phyloP scores from a whole-genome alignment of 2,113 vertebrate species.

The Cyanoliseus patagonus region DNA sequence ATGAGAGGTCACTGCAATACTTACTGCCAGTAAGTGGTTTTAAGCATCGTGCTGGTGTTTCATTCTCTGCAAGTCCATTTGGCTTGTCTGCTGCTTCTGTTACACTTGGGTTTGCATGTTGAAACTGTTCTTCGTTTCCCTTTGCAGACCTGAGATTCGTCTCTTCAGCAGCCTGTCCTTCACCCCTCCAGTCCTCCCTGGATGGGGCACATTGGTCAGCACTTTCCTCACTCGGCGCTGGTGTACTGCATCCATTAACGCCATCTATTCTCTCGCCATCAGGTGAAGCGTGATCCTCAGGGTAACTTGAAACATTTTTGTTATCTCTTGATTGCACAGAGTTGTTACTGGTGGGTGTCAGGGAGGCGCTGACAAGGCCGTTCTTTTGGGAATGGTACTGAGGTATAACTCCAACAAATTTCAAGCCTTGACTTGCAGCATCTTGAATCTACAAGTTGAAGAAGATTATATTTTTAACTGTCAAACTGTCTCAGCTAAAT shows the following conservation, averaged over 20 bases:
- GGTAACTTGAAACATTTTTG: slow-evolving; percentile 24
- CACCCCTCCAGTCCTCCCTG: background rate
- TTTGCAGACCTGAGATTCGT: background rate
- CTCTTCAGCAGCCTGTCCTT: slow-evolving; percentile 27
- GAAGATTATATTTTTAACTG: slow-evolving; percentile 65
- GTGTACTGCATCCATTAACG: background rate
- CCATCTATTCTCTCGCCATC: slow-evolving; percentile 22
- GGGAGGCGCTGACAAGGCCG: slow-evolving; percentile 61
- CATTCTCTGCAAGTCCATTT: background rate
- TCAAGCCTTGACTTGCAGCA: slow-evolving; percentile 89
- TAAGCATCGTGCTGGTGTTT: background rate
- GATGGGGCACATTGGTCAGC: slow-evolving; percentile 3
- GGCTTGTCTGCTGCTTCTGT: slow-evolving; percentile 18
- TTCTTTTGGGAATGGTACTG: slow-evolving; percentile 75
- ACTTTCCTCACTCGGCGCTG: background rate
- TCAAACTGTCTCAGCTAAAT: slow-evolving; percentile 45
- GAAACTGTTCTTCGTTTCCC: background rate
- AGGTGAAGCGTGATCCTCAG: slow-evolving; percentile 1
- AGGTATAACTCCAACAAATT: slow-evolving; percentile 91
- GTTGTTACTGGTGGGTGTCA: slow-evolving; percentile 75
- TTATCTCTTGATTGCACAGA: slow-evolving; percentile 43
- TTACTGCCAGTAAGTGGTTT: slow-evolving; percentile 62
- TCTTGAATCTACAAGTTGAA: slow-evolving; percentile 89
- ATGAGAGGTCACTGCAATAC: slow-evolving; percentile 28
- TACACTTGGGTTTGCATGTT: background rate